Evolutionary conservation across 2,888 invertebrate genomes (phyloP).

Genomic region (Patella caerulea): DNA sequence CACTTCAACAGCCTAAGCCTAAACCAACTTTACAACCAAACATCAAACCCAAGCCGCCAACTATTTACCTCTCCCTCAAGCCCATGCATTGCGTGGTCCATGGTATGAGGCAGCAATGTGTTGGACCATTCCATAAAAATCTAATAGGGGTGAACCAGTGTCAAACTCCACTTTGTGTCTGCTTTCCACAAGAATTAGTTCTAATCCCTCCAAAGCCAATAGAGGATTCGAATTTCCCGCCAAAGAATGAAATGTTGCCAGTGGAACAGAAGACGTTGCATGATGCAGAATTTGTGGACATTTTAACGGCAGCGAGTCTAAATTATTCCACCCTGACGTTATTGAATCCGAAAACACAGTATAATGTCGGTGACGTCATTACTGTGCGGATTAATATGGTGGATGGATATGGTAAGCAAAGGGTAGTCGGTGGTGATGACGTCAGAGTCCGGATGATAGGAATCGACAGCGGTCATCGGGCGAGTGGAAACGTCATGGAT

Average conservation of each 20-base stretch:
- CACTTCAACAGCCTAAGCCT: no score
- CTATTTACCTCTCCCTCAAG: background rate
- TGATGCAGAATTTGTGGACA: constrained; percentile 1
- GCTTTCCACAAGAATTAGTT: background rate
- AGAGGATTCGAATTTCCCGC: background rate
- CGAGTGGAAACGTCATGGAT: constrained; percentile 21
- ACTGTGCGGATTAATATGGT: constrained; percentile 16
- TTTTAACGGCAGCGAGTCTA: background rate
- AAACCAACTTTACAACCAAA: no score
- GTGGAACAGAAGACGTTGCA: background rate
- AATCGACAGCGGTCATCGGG: background rate
- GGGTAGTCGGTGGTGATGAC: constrained; percentile 21
- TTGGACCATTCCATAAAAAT: background rate
- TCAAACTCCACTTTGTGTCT: background rate
- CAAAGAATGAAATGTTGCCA: background rate
- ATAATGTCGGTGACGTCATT: constrained; percentile 11
- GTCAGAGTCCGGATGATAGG: constrained; percentile 18
- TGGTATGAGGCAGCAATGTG: background rate
- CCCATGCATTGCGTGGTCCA: background rate
- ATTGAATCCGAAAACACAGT: background rate
- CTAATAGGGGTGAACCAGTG: constrained; percentile 5
- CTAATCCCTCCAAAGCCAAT: background rate
- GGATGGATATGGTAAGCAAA: constrained; percentile 16
- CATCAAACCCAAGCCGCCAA: background rate
- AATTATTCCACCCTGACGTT: background rate